Evolutionary conservation across 1,140 invertebrate species (phyloP).

Genomic region (Odontomachus brunneus): DNA sequence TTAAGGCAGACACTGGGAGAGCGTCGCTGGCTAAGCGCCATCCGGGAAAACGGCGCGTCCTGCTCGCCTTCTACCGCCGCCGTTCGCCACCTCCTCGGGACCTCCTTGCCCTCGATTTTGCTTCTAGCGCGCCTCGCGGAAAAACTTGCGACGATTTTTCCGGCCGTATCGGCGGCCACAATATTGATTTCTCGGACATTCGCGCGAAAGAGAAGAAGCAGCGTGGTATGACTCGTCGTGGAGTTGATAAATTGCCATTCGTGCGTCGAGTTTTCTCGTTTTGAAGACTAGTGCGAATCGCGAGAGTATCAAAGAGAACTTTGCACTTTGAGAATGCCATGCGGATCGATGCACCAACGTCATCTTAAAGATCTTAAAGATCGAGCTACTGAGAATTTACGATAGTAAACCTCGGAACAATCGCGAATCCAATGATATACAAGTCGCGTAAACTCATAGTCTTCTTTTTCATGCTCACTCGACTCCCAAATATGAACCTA

Average conservation of each 20-base stretch:
- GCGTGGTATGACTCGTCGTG: too few relatives aligned
- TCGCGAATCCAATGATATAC: too few relatives aligned
- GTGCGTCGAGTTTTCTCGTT: too few relatives aligned
- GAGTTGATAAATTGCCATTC: too few relatives aligned
- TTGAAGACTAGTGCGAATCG: too few relatives aligned
- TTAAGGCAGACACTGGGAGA: slow-evolving; percentile 82
- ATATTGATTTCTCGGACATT: slow-evolving; percentile 58
- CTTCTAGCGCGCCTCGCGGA: slow-evolving; percentile 49
- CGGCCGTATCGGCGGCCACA: slow-evolving; percentile 44
- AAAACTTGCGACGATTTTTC: slow-evolving; percentile 67
- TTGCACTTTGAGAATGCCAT: too few relatives aligned
- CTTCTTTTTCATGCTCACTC: neutral
- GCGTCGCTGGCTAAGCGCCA: slow-evolving; percentile 75
- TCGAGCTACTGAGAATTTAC: too few relatives aligned
- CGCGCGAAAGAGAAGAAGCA: neutral
- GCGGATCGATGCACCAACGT: too few relatives aligned
- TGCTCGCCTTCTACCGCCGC: slow-evolving; percentile 11
- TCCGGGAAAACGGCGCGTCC: slow-evolving; percentile 69
- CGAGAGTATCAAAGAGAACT: too few relatives aligned
- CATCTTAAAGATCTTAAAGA: too few relatives aligned
- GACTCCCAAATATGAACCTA: neutral
- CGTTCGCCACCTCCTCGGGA: slow-evolving; percentile 36
- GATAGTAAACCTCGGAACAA: too few relatives aligned
- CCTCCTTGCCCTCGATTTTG: slow-evolving; percentile 72
- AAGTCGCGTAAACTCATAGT: neutral